These are phyloP conservation scores for Cyrtodaria siliqua DNA, from an alignment of 2,888 invertebrate genomes.

Conservation along the genomic window DNA sequence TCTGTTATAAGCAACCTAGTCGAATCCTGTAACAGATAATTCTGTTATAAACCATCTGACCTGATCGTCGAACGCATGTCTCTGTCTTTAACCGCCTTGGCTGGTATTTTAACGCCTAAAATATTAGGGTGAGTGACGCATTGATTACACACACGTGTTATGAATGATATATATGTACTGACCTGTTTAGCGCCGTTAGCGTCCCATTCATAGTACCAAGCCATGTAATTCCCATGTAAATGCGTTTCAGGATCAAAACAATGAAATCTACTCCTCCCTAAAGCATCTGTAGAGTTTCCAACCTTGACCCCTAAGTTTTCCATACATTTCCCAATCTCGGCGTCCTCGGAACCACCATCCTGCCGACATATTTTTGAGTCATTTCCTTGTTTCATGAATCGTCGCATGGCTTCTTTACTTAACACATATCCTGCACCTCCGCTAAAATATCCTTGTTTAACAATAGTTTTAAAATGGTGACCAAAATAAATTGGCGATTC, in stretches of 20 bases:
- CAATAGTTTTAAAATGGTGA: slow-evolving; percentile 81
- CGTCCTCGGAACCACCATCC: slow-evolving; percentile 83
- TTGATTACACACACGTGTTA: too few relatives aligned
- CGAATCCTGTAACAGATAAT: too few relatives aligned
- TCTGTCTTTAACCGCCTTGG: too few relatives aligned
- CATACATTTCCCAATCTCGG: slow-evolving; percentile 82
- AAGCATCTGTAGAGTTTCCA: slow-evolving; percentile 77
- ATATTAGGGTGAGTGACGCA: too few relatives aligned
- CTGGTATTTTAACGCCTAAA: too few relatives aligned
- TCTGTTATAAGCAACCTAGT: too few relatives aligned
- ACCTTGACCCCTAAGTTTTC: slow-evolving; percentile 79
- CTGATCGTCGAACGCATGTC: too few relatives aligned
- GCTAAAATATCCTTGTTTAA: slow-evolving; percentile 86
- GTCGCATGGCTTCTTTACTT: slow-evolving; percentile 91
- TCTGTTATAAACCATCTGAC: too few relatives aligned
- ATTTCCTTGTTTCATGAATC: slow-evolving; percentile 89
- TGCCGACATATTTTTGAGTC: slow-evolving; percentile 63
- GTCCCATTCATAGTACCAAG: slow-evolving; percentile 82
- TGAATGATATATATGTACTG: too few relatives aligned
- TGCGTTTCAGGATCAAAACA: slow-evolving; percentile 81
- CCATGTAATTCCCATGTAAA: slow-evolving; percentile 78
- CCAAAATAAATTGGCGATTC: slow-evolving; percentile 93
- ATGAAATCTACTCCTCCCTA: slow-evolving; percentile 82
- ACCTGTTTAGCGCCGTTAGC: slow-evolving; percentile 80
- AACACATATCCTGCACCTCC: slow-evolving; percentile 93